Percentiles rank a stretch among this genome's conserved stretches.
Conservation (phyloP, 2,888 invertebrate genomes). For the Epinotia brunnichana region DNA sequence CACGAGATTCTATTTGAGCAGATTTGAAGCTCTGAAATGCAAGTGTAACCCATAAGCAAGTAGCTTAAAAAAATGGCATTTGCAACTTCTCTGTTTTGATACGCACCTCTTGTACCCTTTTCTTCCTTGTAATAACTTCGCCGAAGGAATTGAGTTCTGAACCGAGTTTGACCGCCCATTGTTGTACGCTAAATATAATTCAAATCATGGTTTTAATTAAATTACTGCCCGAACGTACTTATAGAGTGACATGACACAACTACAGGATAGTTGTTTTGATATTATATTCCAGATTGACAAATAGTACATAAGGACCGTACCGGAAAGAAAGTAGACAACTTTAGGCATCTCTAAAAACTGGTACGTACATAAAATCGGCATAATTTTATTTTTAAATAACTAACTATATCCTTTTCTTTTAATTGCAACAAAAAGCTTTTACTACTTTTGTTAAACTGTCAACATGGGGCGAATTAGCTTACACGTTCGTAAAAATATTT, state of each 20-base stretch:
- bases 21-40: conserved; percentile 88
- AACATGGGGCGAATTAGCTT: no score
- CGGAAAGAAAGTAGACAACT: no score
- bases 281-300: neutral
- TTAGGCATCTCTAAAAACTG: no score
- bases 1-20: conserved; percentile 88
- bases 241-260: conserved; percentile 1
- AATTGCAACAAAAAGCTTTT: no score
- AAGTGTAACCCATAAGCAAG: neutral
- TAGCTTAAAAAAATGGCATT: neutral
- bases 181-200: conserved; percentile 85
- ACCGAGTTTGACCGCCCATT: conserved; percentile 92
- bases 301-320: no score
- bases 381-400: no score
- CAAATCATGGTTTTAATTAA: neutral
- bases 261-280: neutral
- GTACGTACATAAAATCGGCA: no score
- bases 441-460: no score
- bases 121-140: conserved; percentile 90
- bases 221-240: neutral
- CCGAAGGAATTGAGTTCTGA: conserved; percentile 91
- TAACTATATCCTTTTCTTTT: no score
- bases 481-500: no score
- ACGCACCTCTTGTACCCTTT: conserved; percentile 90
- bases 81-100: neutral